A percentile compares a stretch with the other conserved stretches of the same genome.
Evolutionary conservation across 2,113 vertebrate species (phyloP).

Genomic region (Corapipo altera): DNA sequence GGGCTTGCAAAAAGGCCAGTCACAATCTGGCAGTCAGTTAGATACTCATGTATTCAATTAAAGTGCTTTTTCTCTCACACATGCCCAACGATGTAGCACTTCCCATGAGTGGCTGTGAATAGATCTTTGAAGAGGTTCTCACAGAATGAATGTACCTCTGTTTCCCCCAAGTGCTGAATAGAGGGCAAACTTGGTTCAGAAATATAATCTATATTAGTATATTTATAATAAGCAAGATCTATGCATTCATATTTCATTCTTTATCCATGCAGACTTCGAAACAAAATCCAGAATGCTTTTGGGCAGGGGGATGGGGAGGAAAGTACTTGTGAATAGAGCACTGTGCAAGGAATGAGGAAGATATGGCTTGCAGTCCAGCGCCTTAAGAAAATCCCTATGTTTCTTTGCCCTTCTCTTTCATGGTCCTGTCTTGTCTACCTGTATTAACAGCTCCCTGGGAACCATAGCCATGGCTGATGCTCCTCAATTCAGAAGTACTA

Average conservation of each 20-base stretch:
- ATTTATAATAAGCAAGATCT: constrained; percentile 4
- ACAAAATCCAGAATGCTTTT: not conserved
- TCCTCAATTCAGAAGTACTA: not conserved
- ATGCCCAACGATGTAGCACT: not conserved
- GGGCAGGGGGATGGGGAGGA: not conserved
- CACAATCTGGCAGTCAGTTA: constrained; percentile 12
- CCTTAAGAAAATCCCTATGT: not conserved
- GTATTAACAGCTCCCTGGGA: not conserved
- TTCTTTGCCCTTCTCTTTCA: not conserved
- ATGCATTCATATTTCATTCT: not conserved
- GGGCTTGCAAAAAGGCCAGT: not conserved
- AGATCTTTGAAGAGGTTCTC: constrained; percentile 48
- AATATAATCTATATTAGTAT: not conserved
- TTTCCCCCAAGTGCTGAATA: constrained; percentile 2
- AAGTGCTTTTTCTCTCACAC: constrained; percentile 35
- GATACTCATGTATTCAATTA: not conserved
- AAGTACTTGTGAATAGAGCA: not conserved
- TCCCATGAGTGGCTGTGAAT: constrained; percentile 51
- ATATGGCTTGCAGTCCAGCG: not conserved
- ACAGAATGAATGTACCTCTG: constrained; percentile 59
- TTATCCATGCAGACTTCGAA: not conserved
- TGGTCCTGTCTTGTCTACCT: not conserved
- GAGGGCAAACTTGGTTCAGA: constrained; percentile 43
- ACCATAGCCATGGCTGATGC: not conserved
- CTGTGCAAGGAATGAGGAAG: not conserved